Evolutionary conservation across 2,113 vertebrate genomes (phyloP).

Genomic region (Dromaius novaehollandiae): DNA sequence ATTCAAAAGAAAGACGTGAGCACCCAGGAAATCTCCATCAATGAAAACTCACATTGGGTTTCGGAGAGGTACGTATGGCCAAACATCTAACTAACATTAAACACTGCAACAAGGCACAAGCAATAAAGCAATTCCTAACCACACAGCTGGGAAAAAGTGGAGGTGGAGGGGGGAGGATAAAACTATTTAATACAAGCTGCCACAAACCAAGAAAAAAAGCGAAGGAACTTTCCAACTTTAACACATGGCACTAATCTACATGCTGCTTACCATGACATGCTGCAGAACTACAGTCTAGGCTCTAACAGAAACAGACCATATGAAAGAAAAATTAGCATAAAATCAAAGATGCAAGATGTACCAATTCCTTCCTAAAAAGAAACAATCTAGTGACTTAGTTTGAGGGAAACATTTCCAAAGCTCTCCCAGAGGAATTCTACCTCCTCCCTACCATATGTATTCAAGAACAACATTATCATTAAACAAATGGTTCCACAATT

Average conservation of each 20-base stretch:
- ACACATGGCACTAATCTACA: slow-evolving; percentile 42
- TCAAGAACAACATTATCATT: not conserved
- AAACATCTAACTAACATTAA: not conserved
- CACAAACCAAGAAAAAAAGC: not conserved
- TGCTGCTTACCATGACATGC: slow-evolving; percentile 9
- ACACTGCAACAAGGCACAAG: not conserved
- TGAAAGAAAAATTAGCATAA: slow-evolving; percentile 51
- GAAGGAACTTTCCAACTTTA: slow-evolving; percentile 34
- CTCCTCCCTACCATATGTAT: not conserved
- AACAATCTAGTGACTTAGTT: slow-evolving; percentile 5
- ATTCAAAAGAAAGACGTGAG: not conserved
- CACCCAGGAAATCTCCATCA: not conserved
- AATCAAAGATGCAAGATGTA: slow-evolving; percentile 42
- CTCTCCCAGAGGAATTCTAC: not conserved
- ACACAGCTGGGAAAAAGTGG: not conserved
- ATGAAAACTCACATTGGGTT: not conserved
- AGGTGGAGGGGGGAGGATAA: not conserved
- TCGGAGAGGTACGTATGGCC: not conserved
- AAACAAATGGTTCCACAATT: not conserved
- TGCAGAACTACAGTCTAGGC: slow-evolving; percentile 20
- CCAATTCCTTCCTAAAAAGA: slow-evolving; percentile 1
- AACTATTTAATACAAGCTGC: slow-evolving; percentile 17
- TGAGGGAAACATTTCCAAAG: slow-evolving; percentile 1
- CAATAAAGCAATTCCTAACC: slow-evolving; percentile 1
- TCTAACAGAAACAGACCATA: slow-evolving; percentile 42